phyloP scores from a whole-genome alignment of 2,888 invertebrate species.

The Sesia bembeciformis region DNA sequence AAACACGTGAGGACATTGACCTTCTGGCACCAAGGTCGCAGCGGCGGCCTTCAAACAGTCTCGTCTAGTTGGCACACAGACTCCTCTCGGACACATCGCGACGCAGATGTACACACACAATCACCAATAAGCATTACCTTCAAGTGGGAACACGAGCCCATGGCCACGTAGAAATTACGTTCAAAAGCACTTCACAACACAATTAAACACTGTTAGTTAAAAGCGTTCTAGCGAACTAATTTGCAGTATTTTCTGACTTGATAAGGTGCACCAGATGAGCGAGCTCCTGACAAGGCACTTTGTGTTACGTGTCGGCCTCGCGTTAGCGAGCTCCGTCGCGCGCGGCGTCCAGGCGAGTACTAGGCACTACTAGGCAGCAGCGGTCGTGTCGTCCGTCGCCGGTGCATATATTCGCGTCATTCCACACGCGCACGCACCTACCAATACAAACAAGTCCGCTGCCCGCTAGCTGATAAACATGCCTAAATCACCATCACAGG shows the following conservation, averaged over 20 bases:
- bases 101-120: constrained; percentile 38
- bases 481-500: constrained; percentile 25
- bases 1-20: constrained; percentile 59
- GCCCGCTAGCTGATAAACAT: constrained; percentile 38
- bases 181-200: constrained; percentile 44
- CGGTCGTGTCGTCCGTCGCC: constrained; percentile 13
- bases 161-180: constrained; percentile 59
- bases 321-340: constrained; percentile 42
- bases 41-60: constrained; percentile 70
- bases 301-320: constrained; percentile 46
- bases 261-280: constrained; percentile 30
- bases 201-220: constrained; percentile 33
- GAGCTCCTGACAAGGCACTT: background rate
- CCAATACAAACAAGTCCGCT: constrained; percentile 56
- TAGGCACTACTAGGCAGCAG: constrained; percentile 9
- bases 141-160: constrained; percentile 56
- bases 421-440: constrained; percentile 62
- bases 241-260: constrained; percentile 54
- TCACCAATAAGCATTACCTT: constrained; percentile 52
- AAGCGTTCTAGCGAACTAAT: constrained; percentile 43
- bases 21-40: constrained; percentile 69
- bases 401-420: constrained; percentile 65
- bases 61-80: constrained; percentile 46
- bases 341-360: constrained; percentile 48
- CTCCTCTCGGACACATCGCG: constrained; percentile 38